Evolutionary conservation across 1,140 invertebrate species (phyloP).

Genomic region (Prorops nasuta): DNA sequence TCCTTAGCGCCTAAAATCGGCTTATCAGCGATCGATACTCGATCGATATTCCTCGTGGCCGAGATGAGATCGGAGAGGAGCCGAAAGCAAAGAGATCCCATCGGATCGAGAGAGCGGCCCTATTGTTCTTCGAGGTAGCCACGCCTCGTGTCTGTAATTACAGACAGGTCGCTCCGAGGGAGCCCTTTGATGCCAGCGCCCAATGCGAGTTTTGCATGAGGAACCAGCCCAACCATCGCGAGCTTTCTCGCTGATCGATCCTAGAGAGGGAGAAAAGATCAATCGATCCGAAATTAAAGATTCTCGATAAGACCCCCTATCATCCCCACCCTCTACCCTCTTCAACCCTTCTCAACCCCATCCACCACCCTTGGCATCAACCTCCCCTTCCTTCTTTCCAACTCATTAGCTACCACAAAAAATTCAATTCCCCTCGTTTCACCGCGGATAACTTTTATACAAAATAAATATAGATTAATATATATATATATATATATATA

Average conservation of each 20-base stretch:
- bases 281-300: conserved; percentile 30
- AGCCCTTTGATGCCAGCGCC: conserved; percentile 50
- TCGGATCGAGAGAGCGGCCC: conserved; percentile 44
- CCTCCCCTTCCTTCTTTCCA: too few relatives aligned
- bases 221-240: conserved; percentile 26
- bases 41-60: conserved; percentile 42
- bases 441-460: too few relatives aligned
- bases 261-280: conserved; percentile 24
- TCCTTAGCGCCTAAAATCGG: conserved; percentile 50
- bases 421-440: too few relatives aligned
- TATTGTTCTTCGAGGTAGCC: conserved; percentile 52
- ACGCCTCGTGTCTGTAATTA: conserved; percentile 58
- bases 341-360: too few relatives aligned
- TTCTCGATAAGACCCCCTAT: conserved; percentile 19
- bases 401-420: too few relatives aligned
- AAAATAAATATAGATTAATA: too few relatives aligned
- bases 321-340: too few relatives aligned
- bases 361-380: too few relatives aligned
- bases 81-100: conserved; percentile 45
- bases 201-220: conserved; percentile 18
- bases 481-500: too few relatives aligned
- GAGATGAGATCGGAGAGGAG: conserved; percentile 45
- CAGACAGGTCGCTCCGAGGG: conserved; percentile 47
- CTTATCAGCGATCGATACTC: conserved; percentile 49
- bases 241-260: conserved; percentile 33